Percentiles rank a stretch among this genome's conserved stretches.
These are phyloP conservation scores for Meloidogyne floridensis DNA, from an alignment of 1,140 invertebrate species.

Conservation along the genomic window DNA sequence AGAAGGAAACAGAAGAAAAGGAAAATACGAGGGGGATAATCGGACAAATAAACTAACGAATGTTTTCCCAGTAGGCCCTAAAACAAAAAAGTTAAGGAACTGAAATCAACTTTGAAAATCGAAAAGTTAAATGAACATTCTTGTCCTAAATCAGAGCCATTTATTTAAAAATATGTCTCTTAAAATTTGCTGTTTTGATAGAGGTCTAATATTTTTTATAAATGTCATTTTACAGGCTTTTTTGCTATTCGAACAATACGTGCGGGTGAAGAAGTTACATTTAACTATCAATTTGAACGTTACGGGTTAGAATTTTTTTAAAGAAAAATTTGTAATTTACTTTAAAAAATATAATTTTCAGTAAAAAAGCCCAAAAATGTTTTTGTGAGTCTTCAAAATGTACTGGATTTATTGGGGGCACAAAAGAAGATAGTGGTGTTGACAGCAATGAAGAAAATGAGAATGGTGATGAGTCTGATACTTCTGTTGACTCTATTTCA, in stretches of 20 bases:
- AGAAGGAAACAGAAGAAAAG: too few species aligned
- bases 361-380: conserved; percentile 40
- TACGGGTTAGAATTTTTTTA: conserved; percentile 32
- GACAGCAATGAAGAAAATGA: conserved; percentile 43
- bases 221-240: conserved; percentile 70
- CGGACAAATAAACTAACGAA: too few species aligned
- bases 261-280: conserved; percentile 89
- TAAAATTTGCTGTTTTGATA: not conserved
- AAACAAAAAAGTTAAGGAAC: too few species aligned
- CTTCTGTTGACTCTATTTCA: conserved; percentile 8
- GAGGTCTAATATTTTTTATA: not conserved
- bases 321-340: not conserved
- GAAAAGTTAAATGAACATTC: too few species aligned
- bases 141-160: too few species aligned
- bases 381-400: conserved; percentile 46
- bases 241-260: conserved; percentile 80
- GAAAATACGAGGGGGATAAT: too few species aligned
- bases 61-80: too few species aligned
- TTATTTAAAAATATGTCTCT: too few species aligned
- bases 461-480: conserved; percentile 22
- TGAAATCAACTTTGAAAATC: too few species aligned
- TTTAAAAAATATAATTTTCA: conserved; percentile 13
- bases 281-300: conserved; percentile 92
- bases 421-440: conserved; percentile 34
- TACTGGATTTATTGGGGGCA: conserved; percentile 45